Evolutionary conservation across 2,888 invertebrate species (phyloP), one percentile per base, ranked within the genome.

Genomic region (Apamea crenata): DNA sequence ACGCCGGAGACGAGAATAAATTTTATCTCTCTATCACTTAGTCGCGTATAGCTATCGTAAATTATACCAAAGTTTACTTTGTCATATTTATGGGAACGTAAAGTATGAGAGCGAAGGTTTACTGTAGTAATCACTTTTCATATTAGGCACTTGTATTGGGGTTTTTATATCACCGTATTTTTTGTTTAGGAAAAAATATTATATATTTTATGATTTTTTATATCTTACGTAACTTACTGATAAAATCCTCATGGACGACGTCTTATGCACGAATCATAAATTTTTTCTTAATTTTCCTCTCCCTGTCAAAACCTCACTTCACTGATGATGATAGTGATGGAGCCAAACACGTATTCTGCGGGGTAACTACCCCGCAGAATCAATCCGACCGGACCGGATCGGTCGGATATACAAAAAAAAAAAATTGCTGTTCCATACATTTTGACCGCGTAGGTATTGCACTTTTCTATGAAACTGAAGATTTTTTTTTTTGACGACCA

Each of bases 1-100:
- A 92, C 91, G 90, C 90, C 87, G 90, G 79, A 76, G 84, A 88
- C 65, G 84, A 67, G 78, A 83, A 87, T 88, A 88, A 87, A 85
- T 85, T 95, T 96, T 95, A 96, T 94, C 92, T 92, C 88, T 93
- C 94, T 96, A 96, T 96, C 96, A 96, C 96, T 96, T 96, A 96
- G 93, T 94, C 89, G 91, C 91, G 92, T 93, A 96, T 94, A 92
- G 95, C 91, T 80, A 79, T 94, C 94, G 92, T 96, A 96, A 96
- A 96, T 95, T 91, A 91, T 87, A 86, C 90, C 92, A 94, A 93
- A 95, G 96, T 95, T 96, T 96, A 93, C 90, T 92, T 92, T 93
- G 96, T 96, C 96, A 94, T 94, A 95, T 96, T 96, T 96, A 96
- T 91, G 94, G 90, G 87, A 80, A 87, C 89, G 86, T 91, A 93